Conservation (phyloP, 2,888 invertebrate genomes). For the Tortricodes alternella region DNA sequence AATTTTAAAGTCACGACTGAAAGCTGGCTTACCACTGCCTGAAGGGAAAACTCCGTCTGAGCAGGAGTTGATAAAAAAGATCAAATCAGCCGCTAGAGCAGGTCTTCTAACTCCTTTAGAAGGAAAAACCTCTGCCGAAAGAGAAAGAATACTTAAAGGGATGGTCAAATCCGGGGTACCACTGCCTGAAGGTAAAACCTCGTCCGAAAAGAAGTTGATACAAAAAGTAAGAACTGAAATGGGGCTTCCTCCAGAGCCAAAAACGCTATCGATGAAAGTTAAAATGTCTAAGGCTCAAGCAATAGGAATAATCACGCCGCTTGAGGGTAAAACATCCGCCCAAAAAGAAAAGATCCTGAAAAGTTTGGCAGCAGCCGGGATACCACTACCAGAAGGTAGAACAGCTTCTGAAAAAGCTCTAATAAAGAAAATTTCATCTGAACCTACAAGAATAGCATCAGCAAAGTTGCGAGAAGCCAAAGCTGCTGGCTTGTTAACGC, state of each 20-base stretch:
- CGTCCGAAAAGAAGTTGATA: background rate
- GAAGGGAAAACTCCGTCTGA: conserved; percentile 35
- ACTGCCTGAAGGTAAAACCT: background rate
- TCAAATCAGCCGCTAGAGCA: background rate
- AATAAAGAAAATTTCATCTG: conserved; percentile 37
- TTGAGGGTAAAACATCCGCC: background rate
- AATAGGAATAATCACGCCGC: too few relatives aligned
- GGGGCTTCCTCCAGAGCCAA: too few relatives aligned
- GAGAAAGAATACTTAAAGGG: too few relatives aligned
- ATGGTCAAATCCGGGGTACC: background rate
- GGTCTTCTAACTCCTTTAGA: background rate
- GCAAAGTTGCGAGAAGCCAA: conserved; percentile 38
- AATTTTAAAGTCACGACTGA: conserved; percentile 37
- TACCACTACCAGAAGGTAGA: background rate
- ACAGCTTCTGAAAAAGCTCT: conserved; percentile 44
- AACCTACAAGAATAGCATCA: conserved; percentile 27
- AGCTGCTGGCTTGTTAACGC: conserved; percentile 37
- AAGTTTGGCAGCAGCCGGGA: background rate
- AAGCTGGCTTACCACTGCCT: conserved; percentile 41
- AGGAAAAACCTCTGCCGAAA: too few relatives aligned
- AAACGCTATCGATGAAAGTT: too few relatives aligned
- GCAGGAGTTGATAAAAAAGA: background rate
- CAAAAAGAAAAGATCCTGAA: background rate
- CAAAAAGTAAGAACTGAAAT: too few relatives aligned
- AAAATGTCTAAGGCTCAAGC: too few relatives aligned